Evolutionary conservation across 2,797 vertebrate genomes (phyloP), one percentile per base, ranked within the genome.

Genomic region (Tolypeutes matacus): DNA sequence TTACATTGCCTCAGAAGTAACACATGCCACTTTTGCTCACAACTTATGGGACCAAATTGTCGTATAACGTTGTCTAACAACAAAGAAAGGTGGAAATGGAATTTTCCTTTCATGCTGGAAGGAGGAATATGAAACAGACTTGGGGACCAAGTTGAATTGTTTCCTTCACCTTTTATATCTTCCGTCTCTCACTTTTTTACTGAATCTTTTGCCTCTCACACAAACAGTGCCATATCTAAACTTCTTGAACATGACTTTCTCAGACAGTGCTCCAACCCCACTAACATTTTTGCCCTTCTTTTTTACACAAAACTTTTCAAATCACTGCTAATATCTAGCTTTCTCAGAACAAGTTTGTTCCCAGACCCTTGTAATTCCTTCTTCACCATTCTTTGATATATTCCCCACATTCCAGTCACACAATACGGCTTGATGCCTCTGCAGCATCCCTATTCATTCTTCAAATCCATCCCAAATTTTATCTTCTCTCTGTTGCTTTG

Each of bases 1-100:
- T 95, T 77, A 92, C 49, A 64, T 23, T 81, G 23, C 34, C 67
- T 77, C 29, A 0, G n/a, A 93, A 93, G n/a, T 80, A 85, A 78
- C 67, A 81, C 25, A 25, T 25, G 31, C 36, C 42, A 90, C 25
- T 93, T 94, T 56, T 62, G 13, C 7, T 93, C 56, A 76, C 8
- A 77, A 25, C 65, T 34, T 95, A 78, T 51, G 36, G 17, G 29
- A 15, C 49, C 25, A 81, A 89, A 27, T 84, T 51, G 25, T 90
- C 17, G 17, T 29, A 25, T 88, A 70, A 64, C 49, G 12, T 36
- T 62, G 34, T 31, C 69, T 78, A 90, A 60, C 5, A 85, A 31
- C 27, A 62, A 87, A 87, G 23, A 46, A 17, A 88, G 23, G 53
- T 53, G 64, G 36, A 93, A 90, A 76, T 51, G 39, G 1, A 69